phyloP scores from a whole-genome alignment of 1,140 invertebrate genomes.

The Arctopsyche grandis region DNA sequence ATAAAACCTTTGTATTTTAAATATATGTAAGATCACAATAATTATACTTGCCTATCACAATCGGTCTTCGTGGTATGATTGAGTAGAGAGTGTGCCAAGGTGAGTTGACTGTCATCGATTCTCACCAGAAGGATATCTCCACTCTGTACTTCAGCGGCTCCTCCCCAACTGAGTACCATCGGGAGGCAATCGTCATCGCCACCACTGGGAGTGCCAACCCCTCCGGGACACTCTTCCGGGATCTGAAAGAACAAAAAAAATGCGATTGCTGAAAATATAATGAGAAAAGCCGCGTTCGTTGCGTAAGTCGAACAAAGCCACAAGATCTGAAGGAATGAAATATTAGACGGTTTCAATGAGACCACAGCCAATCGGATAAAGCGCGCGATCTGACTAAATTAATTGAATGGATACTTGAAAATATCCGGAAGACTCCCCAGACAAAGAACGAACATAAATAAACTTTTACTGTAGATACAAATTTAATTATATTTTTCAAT shows the following conservation, averaged over 20 bases:
- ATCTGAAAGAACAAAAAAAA: constrained; percentile 58
- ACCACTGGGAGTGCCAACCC: constrained; percentile 47
- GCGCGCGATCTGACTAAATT: too few relatives aligned
- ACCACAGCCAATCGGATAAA: not conserved
- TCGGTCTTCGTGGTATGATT: constrained; percentile 51
- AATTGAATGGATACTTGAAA: too few relatives aligned
- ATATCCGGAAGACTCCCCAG: too few relatives aligned
- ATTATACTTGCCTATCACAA: constrained; percentile 56
- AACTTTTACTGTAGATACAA: too few relatives aligned
- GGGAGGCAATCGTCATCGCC: constrained; percentile 65
- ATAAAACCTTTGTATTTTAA: too few relatives aligned
- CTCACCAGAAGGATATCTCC: constrained; percentile 76
- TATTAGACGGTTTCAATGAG: constrained; percentile 1
- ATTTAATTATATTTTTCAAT: too few relatives aligned
- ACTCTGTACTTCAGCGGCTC: constrained; percentile 71
- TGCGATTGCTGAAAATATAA: not conserved
- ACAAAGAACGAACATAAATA: too few relatives aligned
- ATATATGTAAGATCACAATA: too few relatives aligned
- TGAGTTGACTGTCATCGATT: constrained; percentile 70
- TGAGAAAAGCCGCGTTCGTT: not conserved
- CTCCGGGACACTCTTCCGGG: constrained; percentile 65
- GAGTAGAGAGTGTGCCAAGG: constrained; percentile 59
- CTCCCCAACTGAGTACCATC: constrained; percentile 70
- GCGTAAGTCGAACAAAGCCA: constrained; percentile 9
- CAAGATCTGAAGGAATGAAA: constrained; percentile 1